Percentiles rank a stretch among this genome's conserved stretches.
phyloP scores from a whole-genome alignment of 2,888 invertebrate genomes.

The Pharmacophagus antenor region DNA sequence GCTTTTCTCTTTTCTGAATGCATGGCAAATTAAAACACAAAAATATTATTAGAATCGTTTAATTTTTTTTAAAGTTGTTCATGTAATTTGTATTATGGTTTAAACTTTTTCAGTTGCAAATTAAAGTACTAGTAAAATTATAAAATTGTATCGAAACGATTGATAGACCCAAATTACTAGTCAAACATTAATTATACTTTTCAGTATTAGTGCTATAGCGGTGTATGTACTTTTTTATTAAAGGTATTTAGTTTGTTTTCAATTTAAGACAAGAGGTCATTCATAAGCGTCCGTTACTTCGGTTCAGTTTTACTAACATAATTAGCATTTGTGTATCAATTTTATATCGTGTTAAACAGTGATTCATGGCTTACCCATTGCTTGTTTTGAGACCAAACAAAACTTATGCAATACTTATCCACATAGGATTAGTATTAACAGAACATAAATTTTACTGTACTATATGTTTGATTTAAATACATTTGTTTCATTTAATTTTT shows the following conservation, averaged over 20 bases:
- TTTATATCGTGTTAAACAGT: constrained; percentile 39
- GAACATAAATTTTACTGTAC: neutral
- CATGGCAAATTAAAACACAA: no score
- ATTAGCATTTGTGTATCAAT: constrained; percentile 49
- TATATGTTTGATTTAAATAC: neutral
- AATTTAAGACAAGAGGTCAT: constrained; percentile 34
- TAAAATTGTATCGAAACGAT: no score
- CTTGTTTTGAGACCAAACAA: neutral
- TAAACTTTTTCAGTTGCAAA: no score
- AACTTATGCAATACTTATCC: neutral
- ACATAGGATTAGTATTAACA: neutral
- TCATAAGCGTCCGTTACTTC: constrained; percentile 33
- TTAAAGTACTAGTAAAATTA: no score
- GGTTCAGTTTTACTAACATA: constrained; percentile 48
- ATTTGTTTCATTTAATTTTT: no score
- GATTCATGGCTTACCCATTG: constrained; percentile 42
- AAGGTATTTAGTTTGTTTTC: neutral
- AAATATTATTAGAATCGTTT: no score
- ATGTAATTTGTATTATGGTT: no score
- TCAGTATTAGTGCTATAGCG: neutral
- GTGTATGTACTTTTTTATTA: neutral
- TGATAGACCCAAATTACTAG: no score
- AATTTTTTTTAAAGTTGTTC: no score
- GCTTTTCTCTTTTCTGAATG: no score
- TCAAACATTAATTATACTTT: no score